Evolutionary conservation across 2,888 invertebrate species (phyloP).

Genomic region (Eristalinus sepulchralis): DNA sequence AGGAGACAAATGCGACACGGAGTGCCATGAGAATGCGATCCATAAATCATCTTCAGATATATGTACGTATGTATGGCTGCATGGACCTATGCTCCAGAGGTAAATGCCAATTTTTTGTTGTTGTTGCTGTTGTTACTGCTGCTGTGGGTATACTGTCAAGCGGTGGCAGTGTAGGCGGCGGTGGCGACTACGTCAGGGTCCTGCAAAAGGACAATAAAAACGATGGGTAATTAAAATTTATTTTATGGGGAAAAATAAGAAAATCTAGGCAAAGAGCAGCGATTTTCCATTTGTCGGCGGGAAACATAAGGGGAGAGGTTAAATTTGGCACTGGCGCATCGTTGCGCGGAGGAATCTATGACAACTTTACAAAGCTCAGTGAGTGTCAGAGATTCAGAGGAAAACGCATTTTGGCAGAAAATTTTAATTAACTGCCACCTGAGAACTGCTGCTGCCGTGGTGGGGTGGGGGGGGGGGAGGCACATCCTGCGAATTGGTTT

Average conservation of each 20-base stretch:
- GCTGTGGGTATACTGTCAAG: not conserved
- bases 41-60: slow-evolving; percentile 61
- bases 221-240: slow-evolving; percentile 65
- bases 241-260: slow-evolving; percentile 37
- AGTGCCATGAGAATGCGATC: slow-evolving; percentile 19
- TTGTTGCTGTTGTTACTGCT: not conserved
- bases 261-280: slow-evolving; percentile 18
- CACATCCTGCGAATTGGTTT: slow-evolving; percentile 22
- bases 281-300: slow-evolving; percentile 2
- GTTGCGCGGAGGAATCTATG: slow-evolving; percentile 24
- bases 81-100: not conserved
- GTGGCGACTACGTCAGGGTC: not conserved
- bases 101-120: not conserved
- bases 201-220: slow-evolving; percentile 41
- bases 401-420: slow-evolving; percentile 57
- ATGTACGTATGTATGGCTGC: not conserved
- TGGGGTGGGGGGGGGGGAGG: not conserved
- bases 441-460: slow-evolving; percentile 16
- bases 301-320: not conserved
- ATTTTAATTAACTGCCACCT: slow-evolving; percentile 56
- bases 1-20: slow-evolving; percentile 4
- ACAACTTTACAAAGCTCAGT: slow-evolving; percentile 27
- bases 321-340: not conserved
- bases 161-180: too few relatives aligned
- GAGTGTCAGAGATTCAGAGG: slow-evolving; percentile 7